These are phyloP conservation scores for Cnemophilus loriae DNA, from an alignment of 2,113 vertebrate genomes.

Conservation along the genomic window DNA sequence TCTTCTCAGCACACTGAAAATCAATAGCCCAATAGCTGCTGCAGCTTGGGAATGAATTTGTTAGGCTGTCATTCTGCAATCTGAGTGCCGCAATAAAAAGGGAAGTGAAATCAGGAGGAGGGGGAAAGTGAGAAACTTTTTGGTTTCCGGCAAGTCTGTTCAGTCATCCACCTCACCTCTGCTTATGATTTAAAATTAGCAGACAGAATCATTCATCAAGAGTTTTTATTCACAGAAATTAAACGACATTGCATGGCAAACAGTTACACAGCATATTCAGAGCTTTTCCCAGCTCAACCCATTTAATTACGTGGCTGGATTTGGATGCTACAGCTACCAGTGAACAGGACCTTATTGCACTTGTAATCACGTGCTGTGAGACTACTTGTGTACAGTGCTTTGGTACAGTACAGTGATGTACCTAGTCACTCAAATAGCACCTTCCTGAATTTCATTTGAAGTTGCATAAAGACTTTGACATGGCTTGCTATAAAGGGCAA, in stretches of 20 bases:
- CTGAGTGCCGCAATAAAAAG: conserved; percentile 19
- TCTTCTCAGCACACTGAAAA: conserved; percentile 55
- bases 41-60: conserved; percentile 23
- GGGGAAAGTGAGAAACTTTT: background rate
- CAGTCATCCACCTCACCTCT: background rate
- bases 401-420: background rate
- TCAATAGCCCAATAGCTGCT: conserved; percentile 57
- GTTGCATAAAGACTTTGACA: background rate
- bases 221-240: background rate
- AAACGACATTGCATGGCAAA: background rate
- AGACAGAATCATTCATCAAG: background rate
- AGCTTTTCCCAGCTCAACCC: background rate
- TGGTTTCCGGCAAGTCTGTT: background rate
- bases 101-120: background rate
- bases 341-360: background rate
- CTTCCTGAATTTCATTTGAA: background rate
- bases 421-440: background rate
- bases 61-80: conserved; percentile 46
- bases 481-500: background rate
- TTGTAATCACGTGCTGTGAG: background rate
- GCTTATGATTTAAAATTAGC: background rate
- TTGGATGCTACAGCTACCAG: background rate
- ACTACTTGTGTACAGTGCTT: background rate
- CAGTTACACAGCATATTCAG: background rate
- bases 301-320: background rate